Conservation (phyloP, 2,113 vertebrate species). For the Chaenocephalus aceratus region DNA sequence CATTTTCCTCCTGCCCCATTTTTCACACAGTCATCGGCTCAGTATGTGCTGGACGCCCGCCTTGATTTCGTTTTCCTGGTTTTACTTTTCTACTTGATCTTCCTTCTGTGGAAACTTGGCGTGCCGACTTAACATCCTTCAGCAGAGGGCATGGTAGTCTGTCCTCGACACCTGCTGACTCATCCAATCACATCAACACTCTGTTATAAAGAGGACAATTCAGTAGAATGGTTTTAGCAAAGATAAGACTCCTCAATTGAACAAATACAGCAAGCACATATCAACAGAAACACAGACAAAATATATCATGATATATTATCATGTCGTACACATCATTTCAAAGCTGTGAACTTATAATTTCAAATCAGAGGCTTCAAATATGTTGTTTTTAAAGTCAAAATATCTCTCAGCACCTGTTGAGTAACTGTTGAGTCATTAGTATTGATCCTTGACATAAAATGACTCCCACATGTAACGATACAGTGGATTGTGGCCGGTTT, state of each 20-base stretch:
- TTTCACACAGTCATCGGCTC: conserved; percentile 22
- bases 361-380: conserved; percentile 2
- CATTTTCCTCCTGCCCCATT: conserved; percentile 34
- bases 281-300: neutral
- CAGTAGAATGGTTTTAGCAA: neutral
- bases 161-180: conserved; percentile 17
- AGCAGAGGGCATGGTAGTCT: conserved; percentile 1
- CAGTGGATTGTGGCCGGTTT: neutral
- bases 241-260: neutral
- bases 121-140: conserved; percentile 7
- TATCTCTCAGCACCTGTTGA: neutral
- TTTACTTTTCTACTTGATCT: conserved; percentile 21
- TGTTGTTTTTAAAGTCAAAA: neutral
- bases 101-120: neutral
- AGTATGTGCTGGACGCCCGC: neutral
- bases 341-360: neutral
- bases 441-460: conserved; percentile 17
- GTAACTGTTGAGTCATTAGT: conserved; percentile 29
- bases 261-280: conserved; percentile 4
- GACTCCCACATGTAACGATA: neutral
- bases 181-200: conserved; percentile 15
- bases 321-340: neutral
- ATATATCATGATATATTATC: neutral
- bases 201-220: conserved; percentile 13
- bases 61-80: neutral